Evolutionary conservation across 2,113 vertebrate species (phyloP).

Genomic region (Agelaius tricolor): DNA sequence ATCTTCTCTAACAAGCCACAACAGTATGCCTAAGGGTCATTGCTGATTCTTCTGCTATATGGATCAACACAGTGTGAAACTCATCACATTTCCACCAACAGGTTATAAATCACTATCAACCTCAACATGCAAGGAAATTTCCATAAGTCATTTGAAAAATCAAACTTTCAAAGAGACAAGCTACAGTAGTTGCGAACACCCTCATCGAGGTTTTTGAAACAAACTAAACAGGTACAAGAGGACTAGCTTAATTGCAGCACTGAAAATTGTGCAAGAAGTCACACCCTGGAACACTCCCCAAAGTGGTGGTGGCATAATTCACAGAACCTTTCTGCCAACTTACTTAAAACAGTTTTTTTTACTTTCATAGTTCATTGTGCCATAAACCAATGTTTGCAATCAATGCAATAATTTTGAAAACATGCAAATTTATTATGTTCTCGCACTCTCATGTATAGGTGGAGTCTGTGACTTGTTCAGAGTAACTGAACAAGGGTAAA

Average conservation of each 20-base stretch:
- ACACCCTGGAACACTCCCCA: neutral
- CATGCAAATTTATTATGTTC: neutral
- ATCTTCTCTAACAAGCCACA: neutral
- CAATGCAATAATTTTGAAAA: neutral
- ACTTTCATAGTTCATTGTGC: neutral
- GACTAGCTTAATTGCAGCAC: neutral
- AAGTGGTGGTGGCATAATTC: neutral
- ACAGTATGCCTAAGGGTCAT: neutral
- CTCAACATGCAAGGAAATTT: neutral
- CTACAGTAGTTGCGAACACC: neutral
- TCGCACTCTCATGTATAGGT: neutral
- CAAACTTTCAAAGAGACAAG: neutral
- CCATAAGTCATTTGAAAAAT: neutral
- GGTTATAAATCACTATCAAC: neutral
- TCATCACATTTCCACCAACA: neutral
- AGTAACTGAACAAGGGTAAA: neutral
- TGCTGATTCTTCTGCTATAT: neutral
- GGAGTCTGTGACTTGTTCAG: neutral
- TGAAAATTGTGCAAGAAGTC: neutral
- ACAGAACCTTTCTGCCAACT: neutral
- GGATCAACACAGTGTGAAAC: neutral
- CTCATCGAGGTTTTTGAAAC: neutral
- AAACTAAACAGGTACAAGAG: neutral
- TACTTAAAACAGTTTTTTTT: neutral
- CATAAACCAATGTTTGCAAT: neutral